Percentiles rank a stretch among this genome's conserved stretches.
phyloP scores from a whole-genome alignment of 2,113 vertebrate species.

The Morphnarchus princeps region DNA sequence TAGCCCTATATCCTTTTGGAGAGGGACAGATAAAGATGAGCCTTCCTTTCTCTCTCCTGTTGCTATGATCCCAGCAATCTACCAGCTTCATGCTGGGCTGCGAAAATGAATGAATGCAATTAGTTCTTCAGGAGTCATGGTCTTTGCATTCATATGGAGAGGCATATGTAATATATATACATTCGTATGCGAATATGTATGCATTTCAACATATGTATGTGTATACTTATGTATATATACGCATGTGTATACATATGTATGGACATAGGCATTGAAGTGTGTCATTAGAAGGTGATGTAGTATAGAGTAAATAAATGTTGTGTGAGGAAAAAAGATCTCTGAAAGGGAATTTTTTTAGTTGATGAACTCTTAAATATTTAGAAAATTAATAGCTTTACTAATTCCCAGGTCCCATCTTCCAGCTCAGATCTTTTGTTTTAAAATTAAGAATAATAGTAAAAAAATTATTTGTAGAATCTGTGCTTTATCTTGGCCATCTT shows the following conservation, averaged over 20 bases:
- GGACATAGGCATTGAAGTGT: not conserved
- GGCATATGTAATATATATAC: not conserved
- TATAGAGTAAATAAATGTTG: not conserved
- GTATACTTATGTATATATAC: not conserved
- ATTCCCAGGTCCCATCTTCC: not conserved
- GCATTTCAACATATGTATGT: not conserved
- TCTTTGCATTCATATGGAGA: slow-evolving; percentile 35
- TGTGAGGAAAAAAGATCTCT: not conserved
- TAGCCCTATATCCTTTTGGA: slow-evolving; percentile 54
- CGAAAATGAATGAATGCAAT: slow-evolving; percentile 84
- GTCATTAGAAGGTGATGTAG: not conserved
- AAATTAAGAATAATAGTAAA: not conserved
- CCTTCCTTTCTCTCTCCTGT: slow-evolving; percentile 50
- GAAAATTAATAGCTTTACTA: not conserved
- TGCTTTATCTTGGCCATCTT: not conserved
- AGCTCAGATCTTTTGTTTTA: not conserved
- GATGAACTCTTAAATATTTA: not conserved
- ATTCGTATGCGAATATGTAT: not conserved
- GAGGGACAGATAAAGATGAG: slow-evolving; percentile 67
- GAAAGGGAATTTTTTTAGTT: not conserved
- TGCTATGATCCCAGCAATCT: slow-evolving; percentile 66
- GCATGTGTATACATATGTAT: no score
- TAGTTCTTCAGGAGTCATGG: slow-evolving; percentile 77
- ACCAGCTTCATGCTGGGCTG: slow-evolving; percentile 71
- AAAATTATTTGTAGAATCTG: not conserved